Conservation (phyloP, 2,797 vertebrate genomes). For the Alosa sapidissima region DNA sequence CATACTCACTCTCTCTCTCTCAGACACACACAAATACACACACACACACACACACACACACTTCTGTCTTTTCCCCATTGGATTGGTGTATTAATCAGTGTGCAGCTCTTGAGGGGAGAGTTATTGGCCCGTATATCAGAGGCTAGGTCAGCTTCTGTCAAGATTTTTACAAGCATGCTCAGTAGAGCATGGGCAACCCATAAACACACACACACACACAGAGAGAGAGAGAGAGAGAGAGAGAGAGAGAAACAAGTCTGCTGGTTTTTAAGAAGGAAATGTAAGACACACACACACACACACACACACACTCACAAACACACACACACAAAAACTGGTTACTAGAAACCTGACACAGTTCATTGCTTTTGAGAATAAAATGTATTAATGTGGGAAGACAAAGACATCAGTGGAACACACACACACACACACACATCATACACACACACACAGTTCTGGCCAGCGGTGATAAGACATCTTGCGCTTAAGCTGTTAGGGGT, state of each 20-base stretch:
- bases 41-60: conserved; percentile 2
- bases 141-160: not conserved
- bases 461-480: conserved; percentile 1
- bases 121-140: conserved; percentile 16
- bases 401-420: conserved; percentile 4
- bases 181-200: not conserved
- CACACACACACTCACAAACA: not conserved
- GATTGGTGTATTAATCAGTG: conserved; percentile 17
- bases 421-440: conserved; percentile 19
- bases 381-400: not conserved
- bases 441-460: conserved; percentile 5
- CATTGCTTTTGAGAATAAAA: not conserved
- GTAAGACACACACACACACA: not conserved
- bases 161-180: conserved; percentile 18
- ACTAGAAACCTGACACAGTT: not conserved
- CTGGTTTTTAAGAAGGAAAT: not conserved
- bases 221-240: not conserved
- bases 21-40: not conserved
- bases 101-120: not conserved
- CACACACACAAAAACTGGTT: not conserved
- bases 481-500: conserved; percentile 7
- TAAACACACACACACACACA: not conserved
- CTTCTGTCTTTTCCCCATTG: not conserved
- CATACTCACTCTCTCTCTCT: no score
- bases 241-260: not conserved